Percentiles rank a stretch among this genome's conserved stretches.
Conservation (phyloP, 1,140 invertebrate genomes). For the Aphaenogaster floridana region DNA sequence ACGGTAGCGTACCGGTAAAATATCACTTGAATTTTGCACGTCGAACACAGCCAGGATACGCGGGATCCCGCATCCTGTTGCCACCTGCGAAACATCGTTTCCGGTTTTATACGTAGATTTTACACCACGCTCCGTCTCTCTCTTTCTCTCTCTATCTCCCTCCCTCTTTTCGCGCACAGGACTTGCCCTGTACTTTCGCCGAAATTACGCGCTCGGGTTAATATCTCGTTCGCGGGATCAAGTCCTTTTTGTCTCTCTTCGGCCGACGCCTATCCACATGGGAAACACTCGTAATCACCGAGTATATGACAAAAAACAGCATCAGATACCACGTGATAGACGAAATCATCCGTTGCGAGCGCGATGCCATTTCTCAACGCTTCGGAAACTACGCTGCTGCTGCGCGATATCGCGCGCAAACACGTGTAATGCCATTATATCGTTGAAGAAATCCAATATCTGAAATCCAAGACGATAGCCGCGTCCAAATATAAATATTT, state of each 20-base stretch:
- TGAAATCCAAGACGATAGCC: background rate
- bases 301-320: constrained; percentile 1
- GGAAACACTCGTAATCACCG: background rate
- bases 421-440: background rate
- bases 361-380: background rate
- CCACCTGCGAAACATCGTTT: constrained; percentile 31
- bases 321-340: constrained; percentile 21
- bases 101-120: constrained; percentile 42
- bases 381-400: background rate
- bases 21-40: constrained; percentile 22
- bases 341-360: constrained; percentile 14
- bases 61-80: background rate
- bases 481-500: background rate
- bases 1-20: constrained; percentile 12
- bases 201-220: constrained; percentile 33
- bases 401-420: constrained; percentile 15
- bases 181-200: background rate
- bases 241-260: constrained; percentile 14
- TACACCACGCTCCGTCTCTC: background rate
- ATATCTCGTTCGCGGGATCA: constrained; percentile 40
- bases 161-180: background rate
- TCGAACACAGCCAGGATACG: background rate
- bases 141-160: background rate
- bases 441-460: background rate
- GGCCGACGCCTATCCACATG: background rate